Conservation (phyloP, 2,113 vertebrate genomes). For the Sula dactylatra region DNA sequence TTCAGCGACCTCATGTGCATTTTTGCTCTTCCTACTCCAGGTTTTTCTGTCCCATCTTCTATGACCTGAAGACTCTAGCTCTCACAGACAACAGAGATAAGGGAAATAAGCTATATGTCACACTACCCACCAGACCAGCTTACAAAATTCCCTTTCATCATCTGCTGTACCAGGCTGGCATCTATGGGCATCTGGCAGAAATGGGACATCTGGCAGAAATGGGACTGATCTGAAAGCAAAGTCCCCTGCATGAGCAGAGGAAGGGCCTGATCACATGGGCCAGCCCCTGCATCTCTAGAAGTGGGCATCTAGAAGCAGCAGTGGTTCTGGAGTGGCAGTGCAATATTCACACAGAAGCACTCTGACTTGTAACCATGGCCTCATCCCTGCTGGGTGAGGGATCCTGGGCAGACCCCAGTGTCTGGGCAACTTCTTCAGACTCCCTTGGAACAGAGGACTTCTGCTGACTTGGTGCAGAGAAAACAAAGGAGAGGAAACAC, state of each 20-base stretch:
- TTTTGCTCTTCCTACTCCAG: background rate
- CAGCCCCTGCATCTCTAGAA: background rate
- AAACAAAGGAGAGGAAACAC: background rate
- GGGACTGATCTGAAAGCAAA: background rate
- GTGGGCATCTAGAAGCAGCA: background rate
- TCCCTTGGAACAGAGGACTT: background rate
- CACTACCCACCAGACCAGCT: background rate
- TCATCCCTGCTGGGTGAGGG: background rate
- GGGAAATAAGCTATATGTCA: background rate
- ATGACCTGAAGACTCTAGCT: background rate
- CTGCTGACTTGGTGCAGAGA: background rate
- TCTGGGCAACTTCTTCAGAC: background rate
- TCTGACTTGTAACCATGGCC: fast-evolving
- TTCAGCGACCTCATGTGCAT: background rate
- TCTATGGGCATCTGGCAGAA: background rate
- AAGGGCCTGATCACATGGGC: background rate
- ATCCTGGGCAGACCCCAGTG: background rate
- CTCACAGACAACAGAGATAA: background rate
- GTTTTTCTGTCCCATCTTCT: background rate
- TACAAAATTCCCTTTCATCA: background rate
- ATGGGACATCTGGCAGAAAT: background rate
- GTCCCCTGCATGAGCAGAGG: background rate
- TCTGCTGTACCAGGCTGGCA: background rate
- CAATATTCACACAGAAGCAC: background rate
- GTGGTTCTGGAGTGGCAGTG: fast-evolving